Conservation (phyloP, 2,888 invertebrate genomes). For the Lithosia quadra region DNA sequence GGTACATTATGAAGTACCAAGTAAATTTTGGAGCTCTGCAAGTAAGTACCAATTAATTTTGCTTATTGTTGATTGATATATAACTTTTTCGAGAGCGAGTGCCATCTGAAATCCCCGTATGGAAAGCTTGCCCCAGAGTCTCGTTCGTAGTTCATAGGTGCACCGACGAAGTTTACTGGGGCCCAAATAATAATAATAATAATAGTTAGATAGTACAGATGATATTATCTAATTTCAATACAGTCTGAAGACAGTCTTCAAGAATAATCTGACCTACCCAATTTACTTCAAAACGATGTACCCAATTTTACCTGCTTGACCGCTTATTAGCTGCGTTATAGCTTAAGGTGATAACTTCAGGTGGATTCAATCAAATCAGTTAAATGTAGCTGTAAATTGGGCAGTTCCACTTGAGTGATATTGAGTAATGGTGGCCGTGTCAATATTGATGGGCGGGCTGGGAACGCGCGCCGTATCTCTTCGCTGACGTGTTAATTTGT, state of each 20-base stretch:
- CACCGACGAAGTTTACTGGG: too few species aligned
- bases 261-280: background rate
- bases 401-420: slow-evolving; percentile 83
- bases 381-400: slow-evolving; percentile 85
- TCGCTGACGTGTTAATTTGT: slow-evolving; percentile 80
- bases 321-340: slow-evolving; percentile 46
- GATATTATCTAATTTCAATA: background rate
- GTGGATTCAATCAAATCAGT: slow-evolving; percentile 83
- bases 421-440: slow-evolving; percentile 80
- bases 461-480: slow-evolving; percentile 71
- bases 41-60: too few species aligned
- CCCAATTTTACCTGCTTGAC: slow-evolving; percentile 45
- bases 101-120: too few species aligned
- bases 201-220: too few species aligned
- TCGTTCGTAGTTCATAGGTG: too few species aligned
- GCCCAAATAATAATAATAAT: too few species aligned
- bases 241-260: too few species aligned
- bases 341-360: slow-evolving; percentile 72
- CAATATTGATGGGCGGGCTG: slow-evolving; percentile 78
- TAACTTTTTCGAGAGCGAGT: too few species aligned
- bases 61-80: too few species aligned
- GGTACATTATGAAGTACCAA: too few species aligned
- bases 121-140: too few species aligned
- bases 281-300: slow-evolving; percentile 5
- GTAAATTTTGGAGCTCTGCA: too few species aligned